phyloP scores from a whole-genome alignment of 2,888 invertebrate species.

The Quadroppia sp. region DNA sequence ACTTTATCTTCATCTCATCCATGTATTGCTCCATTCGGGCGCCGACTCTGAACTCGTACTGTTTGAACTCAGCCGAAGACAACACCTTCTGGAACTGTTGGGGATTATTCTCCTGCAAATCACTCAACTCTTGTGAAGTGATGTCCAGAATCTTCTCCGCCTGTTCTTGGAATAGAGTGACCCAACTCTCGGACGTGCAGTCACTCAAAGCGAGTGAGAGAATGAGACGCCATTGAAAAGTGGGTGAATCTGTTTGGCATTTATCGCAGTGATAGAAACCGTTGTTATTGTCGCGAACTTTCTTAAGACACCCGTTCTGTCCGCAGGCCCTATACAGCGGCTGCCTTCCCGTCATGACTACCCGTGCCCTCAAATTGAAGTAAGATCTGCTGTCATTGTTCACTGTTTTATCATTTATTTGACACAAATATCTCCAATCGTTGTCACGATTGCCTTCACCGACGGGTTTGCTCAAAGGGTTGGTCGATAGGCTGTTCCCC shows the following conservation, averaged over 20 bases:
- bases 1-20: conserved; percentile 77
- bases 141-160: conserved; percentile 72
- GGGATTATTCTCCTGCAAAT: conserved; percentile 59
- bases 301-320: conserved; percentile 85
- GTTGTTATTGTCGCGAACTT: conserved; percentile 80
- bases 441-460: not conserved
- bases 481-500: not conserved
- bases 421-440: conserved; percentile 9
- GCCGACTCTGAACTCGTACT: conserved; percentile 75
- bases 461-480: not conserved
- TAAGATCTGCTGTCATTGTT: not conserved
- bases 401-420: not conserved
- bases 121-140: conserved; percentile 71
- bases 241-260: conserved; percentile 76
- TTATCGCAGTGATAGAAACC: conserved; percentile 91
- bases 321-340: conserved; percentile 67
- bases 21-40: conserved; percentile 87
- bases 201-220: conserved; percentile 79
- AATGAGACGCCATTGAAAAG: conserved; percentile 79
- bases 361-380: not conserved
- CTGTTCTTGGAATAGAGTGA: conserved; percentile 75
- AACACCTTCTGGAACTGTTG: conserved; percentile 66
- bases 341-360: not conserved
- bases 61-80: conserved; percentile 69
- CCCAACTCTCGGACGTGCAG: conserved; percentile 80